Evolutionary conservation across 2,797 vertebrate species (phyloP).

Genomic region (Microtus agrestis): DNA sequence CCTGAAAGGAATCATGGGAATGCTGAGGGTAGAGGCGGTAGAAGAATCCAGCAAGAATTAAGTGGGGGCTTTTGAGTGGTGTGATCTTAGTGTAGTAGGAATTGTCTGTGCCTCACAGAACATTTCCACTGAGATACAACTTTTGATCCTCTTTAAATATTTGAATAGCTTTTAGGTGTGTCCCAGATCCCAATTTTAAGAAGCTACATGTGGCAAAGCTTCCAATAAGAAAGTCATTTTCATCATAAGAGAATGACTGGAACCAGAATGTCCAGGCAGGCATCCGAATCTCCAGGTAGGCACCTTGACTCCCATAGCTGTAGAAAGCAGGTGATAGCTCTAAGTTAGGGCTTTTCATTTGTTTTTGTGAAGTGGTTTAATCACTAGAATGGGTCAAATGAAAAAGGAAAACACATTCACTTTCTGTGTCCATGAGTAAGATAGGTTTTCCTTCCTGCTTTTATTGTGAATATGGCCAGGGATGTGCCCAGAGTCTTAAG

Average conservation of each 20-base stretch:
- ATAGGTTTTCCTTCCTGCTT: constrained; percentile 16
- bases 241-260: neutral
- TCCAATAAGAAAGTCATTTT: neutral
- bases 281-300: neutral
- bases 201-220: constrained; percentile 8
- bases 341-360: neutral
- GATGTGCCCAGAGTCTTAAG: neutral
- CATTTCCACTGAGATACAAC: neutral
- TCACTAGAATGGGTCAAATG: neutral
- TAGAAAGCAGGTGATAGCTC: neutral
- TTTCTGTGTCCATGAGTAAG: neutral
- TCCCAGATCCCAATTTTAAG: neutral
- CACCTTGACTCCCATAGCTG: neutral
- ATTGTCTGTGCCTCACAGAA: neutral
- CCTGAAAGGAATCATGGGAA: neutral
- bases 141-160: constrained; percentile 9
- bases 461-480: neutral
- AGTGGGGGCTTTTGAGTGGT: neutral
- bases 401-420: neutral
- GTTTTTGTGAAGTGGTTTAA: neutral
- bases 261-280: neutral
- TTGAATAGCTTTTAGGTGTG: constrained; percentile 9
- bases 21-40: neutral
- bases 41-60: neutral
- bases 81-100: neutral